phyloP scores from a whole-genome alignment of 2,888 invertebrate genomes.

The Watsonalla binaria region DNA sequence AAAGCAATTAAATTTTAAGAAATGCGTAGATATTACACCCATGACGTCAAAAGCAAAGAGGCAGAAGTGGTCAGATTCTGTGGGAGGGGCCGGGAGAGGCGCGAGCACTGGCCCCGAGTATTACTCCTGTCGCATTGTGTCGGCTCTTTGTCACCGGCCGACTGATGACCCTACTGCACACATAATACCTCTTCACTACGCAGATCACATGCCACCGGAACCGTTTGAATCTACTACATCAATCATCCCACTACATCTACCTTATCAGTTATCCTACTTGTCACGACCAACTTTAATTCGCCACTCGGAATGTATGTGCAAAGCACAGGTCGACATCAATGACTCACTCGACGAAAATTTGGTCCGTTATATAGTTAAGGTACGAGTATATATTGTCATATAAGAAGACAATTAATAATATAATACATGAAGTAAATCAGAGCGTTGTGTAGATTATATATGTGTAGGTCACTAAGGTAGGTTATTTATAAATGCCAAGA shows the following conservation, averaged over 20 bases:
- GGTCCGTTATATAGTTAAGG: neutral
- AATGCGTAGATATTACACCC: no score
- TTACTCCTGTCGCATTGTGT: slow-evolving; percentile 42
- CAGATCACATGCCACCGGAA: slow-evolving; percentile 39
- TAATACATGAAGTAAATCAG: no score
- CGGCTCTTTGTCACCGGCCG: slow-evolving; percentile 44
- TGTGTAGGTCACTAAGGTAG: neutral
- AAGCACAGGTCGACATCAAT: neutral
- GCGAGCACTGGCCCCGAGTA: slow-evolving; percentile 6
- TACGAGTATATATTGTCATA: no score
- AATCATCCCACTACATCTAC: slow-evolving; percentile 8
- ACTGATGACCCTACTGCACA: slow-evolving; percentile 53
- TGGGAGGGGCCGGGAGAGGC: slow-evolving; percentile 9
- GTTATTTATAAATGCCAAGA: neutral
- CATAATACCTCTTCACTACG: slow-evolving; percentile 43
- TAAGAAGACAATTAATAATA: no score
- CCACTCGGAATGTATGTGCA: neutral
- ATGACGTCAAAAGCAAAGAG: no score
- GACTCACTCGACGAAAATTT: neutral
- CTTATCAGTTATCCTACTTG: neutral
- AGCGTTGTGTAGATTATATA: neutral
- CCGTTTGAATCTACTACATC: slow-evolving; percentile 20
- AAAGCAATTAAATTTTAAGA: no score
- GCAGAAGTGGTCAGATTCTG: no score
- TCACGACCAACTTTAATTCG: neutral